A percentile compares a stretch with the other conserved stretches of the same genome.
Evolutionary conservation across 2,113 vertebrate genomes (phyloP).

Genomic region (human (Homo sapiens)): DNA sequence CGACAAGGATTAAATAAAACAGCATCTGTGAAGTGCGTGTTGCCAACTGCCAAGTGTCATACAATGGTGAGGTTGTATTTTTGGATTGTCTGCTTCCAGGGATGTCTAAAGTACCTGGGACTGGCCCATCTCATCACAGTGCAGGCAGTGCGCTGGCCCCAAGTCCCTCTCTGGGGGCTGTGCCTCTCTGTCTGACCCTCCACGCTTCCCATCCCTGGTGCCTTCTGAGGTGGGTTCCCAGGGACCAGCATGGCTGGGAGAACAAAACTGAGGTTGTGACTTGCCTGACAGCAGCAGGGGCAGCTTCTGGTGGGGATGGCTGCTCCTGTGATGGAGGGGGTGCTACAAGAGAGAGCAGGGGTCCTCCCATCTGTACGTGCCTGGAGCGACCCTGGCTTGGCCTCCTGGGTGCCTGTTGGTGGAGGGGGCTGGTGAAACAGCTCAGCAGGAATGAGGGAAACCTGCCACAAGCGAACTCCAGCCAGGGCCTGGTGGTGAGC

Average conservation of each 20-base stretch:
- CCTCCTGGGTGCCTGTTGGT: background rate
- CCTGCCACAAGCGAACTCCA: no score
- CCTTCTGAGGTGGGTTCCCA: background rate
- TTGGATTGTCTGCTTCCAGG: background rate
- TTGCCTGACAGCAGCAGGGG: background rate
- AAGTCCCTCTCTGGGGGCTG: background rate
- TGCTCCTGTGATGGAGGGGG: background rate
- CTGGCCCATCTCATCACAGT: fast-evolving
- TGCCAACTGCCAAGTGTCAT: no score
- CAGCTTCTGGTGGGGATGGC: background rate
- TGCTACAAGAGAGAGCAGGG: background rate
- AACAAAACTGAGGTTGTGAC: background rate
- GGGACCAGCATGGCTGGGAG: background rate
- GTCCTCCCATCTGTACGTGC: background rate
- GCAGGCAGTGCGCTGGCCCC: background rate
- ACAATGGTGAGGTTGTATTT: fast-evolving
- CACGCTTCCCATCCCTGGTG: background rate
- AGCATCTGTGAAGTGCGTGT: fast-evolving
- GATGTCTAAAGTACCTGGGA: fast-evolving
- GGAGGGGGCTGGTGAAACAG: background rate
- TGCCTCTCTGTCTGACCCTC: background rate
- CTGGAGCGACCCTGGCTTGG: background rate
- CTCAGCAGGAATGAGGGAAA: background rate
- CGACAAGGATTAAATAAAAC: background rate
- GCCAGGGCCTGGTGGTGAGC: fast-evolving